Percentiles rank a stretch among this genome's conserved stretches.
Evolutionary conservation across 2,888 invertebrate genomes (phyloP).

Genomic region (Cyrtodaria siliqua): DNA sequence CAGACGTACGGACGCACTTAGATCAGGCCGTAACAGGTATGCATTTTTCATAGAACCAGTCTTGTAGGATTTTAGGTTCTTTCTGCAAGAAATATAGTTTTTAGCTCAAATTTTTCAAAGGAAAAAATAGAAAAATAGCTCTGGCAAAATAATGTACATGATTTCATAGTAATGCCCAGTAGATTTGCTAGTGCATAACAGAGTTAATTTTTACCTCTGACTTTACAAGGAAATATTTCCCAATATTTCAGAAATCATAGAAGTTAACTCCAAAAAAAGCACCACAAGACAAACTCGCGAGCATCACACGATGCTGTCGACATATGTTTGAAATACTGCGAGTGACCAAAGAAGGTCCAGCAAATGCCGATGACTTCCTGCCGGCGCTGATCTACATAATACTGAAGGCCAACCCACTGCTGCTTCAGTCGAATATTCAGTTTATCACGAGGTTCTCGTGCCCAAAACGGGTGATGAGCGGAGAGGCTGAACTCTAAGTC

Average conservation of each 20-base stretch:
- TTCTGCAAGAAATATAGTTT: no score
- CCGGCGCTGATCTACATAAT: slow-evolving; percentile 99
- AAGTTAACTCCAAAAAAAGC: slow-evolving; percentile 97
- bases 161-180: no score
- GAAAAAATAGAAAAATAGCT: no score
- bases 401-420: slow-evolving; percentile 98
- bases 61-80: no score
- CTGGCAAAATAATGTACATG: no score
- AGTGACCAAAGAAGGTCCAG: slow-evolving; percentile 86
- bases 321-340: slow-evolving; percentile 91
- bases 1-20: slow-evolving; percentile 94
- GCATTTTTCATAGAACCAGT: no score
- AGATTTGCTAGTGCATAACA: no score
- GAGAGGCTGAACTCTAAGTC: no score
- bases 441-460: slow-evolving; percentile 98
- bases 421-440: slow-evolving; percentile 98
- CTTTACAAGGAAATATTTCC: no score
- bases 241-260: slow-evolving; percentile 93
- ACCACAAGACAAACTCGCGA: slow-evolving; percentile 96
- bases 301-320: slow-evolving; percentile 96
- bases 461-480: slow-evolving; percentile 96
- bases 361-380: slow-evolving; percentile 99
- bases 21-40: slow-evolving; percentile 96
- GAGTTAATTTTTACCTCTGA: no score
- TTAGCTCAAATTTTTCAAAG: no score